Evolutionary conservation across 2,797 vertebrate species (phyloP).

Genomic region (Tapirus indicus): DNA sequence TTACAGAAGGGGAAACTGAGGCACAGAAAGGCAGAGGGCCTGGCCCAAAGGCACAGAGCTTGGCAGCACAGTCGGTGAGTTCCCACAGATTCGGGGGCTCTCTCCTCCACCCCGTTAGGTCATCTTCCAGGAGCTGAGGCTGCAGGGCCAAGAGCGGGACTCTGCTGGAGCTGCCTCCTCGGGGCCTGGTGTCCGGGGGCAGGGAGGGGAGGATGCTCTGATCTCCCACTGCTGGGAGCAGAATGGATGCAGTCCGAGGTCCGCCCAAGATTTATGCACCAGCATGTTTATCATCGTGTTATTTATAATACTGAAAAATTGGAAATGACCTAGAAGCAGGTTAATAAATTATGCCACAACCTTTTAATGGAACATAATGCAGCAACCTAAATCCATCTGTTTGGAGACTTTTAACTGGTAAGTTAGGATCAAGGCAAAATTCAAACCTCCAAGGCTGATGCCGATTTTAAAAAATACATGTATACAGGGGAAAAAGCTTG

Average conservation of each 20-base stretch:
- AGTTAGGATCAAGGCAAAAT: constrained; percentile 43
- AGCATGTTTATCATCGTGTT: constrained; percentile 40
- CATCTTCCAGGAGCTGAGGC: not conserved
- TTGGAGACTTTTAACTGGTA: constrained; percentile 51
- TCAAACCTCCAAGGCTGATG: constrained; percentile 19
- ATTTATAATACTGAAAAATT: constrained; percentile 75
- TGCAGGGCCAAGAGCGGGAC: not conserved
- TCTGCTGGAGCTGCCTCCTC: not conserved
- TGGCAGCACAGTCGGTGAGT: not conserved
- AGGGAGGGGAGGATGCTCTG: too few species aligned
- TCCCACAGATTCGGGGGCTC: not conserved
- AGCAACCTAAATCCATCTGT: constrained; percentile 63
- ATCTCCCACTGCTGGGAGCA: not conserved
- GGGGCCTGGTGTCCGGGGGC: not conserved
- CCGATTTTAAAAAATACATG: not conserved
- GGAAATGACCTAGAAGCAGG: constrained; percentile 69
- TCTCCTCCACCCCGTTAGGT: not conserved
- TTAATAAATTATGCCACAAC: constrained; percentile 72
- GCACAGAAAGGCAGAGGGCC: not conserved
- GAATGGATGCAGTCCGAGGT: not conserved
- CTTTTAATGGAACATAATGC: constrained; percentile 53
- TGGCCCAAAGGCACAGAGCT: not conserved
- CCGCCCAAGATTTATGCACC: constrained; percentile 50
- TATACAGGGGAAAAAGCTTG: not conserved
- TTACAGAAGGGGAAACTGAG: constrained; percentile 16